A percentile compares a stretch with the other conserved stretches of the same genome.
Evolutionary conservation across 1,140 invertebrate species (phyloP).

Genomic region (Phenacoccus solenopsis): DNA sequence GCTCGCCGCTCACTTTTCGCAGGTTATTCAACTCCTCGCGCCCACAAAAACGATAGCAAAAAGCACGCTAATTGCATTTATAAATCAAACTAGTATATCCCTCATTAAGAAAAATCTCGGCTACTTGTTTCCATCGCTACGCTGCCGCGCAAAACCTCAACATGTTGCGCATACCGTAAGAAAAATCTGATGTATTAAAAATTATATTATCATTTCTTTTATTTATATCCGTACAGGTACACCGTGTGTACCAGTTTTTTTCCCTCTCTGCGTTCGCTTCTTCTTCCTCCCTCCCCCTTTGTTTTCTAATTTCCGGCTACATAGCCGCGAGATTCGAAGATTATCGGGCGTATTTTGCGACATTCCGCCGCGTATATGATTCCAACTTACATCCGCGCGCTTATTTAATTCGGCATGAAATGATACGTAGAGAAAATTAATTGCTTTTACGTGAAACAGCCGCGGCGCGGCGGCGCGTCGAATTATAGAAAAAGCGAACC

Average conservation of each 20-base stretch:
- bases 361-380: too few species aligned
- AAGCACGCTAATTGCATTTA: not conserved
- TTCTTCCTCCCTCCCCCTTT: not conserved
- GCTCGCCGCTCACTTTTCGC: not conserved
- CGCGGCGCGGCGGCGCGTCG: too few species aligned
- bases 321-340: too few species aligned
- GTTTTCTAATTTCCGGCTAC: not conserved
- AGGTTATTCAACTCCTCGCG: not conserved
- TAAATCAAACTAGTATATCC: not conserved
- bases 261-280: not conserved
- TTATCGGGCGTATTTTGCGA: too few species aligned
- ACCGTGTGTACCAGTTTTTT: not conserved
- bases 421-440: not conserved
- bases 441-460: not conserved
- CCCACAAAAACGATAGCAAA: constrained; percentile 1
- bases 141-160: not conserved
- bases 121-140: constrained; percentile 1
- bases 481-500: too few species aligned
- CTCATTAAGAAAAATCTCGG: not conserved
- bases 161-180: not conserved
- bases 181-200: not conserved
- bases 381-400: not conserved
- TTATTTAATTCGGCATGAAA: not conserved
- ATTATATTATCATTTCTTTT: not conserved
- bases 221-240: not conserved